phyloP scores from a whole-genome alignment of 1,140 invertebrate species.

The Apis laboriosa region DNA sequence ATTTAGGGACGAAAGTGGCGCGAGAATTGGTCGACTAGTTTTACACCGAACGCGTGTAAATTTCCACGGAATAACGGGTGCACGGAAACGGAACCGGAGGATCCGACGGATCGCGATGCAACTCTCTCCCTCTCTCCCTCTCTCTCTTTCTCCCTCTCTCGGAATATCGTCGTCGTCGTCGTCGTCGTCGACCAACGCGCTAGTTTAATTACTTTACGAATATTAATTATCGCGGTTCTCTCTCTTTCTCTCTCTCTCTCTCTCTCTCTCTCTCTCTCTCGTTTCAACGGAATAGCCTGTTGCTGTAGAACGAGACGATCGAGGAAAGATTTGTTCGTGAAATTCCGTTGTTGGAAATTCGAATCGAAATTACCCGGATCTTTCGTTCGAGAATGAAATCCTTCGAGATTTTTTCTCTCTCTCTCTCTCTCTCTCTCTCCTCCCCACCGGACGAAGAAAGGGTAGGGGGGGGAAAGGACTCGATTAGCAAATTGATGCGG shows the following conservation, averaged over 20 bases:
- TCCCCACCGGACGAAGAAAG: not conserved
- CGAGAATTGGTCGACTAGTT: conserved; percentile 12
- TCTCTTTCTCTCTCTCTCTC: not conserved
- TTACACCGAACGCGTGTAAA: not conserved
- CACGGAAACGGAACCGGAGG: not conserved
- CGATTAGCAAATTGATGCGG: conserved; percentile 61
- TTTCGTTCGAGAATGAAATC: no score
- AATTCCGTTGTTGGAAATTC: no score
- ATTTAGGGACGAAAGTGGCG: not conserved
- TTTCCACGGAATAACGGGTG: not conserved
- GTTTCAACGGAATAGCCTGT: conserved; percentile 17
- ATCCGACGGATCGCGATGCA: not conserved
- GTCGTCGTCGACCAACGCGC: not conserved
- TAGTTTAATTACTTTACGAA: conserved; percentile 35
- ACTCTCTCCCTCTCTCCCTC: no score
- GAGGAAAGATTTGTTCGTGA: no score
- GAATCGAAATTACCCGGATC: no score
- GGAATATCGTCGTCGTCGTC: no score
- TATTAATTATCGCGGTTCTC: conserved; percentile 34
- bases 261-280: not conserved
- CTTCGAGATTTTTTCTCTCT: no score
- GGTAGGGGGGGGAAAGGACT: conserved; percentile 11
- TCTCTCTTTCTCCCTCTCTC: no score
- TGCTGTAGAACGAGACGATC: conserved; percentile 4
- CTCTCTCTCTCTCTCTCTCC: no score